phyloP scores from a whole-genome alignment of 2,797 vertebrate species.

The Leptatherina wallacei region DNA sequence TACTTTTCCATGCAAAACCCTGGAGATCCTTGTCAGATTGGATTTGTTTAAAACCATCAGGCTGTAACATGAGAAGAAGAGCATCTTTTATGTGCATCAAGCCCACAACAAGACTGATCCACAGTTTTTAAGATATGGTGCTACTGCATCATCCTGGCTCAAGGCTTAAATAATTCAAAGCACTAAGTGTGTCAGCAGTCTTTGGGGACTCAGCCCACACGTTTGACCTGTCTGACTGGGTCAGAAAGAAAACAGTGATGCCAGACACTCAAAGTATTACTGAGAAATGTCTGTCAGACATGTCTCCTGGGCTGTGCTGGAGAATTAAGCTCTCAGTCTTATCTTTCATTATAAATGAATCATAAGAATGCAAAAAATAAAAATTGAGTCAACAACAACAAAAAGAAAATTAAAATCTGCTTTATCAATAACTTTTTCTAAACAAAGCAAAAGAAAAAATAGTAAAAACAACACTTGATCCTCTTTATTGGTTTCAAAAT shows the following conservation, averaged over 20 bases:
- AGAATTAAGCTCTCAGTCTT: background rate
- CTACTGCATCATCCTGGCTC: conserved; percentile 47
- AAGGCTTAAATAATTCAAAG: conserved; percentile 74
- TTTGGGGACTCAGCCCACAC: conserved; percentile 43
- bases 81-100: conserved; percentile 55
- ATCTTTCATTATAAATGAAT: background rate
- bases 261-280: conserved; percentile 19
- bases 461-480: too few relatives aligned
- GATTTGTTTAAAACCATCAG: conserved; percentile 70
- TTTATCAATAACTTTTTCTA: too few relatives aligned
- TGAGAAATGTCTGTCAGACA: conserved; percentile 24
- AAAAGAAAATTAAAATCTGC: background rate
- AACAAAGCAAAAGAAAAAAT: too few relatives aligned
- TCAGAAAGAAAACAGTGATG: conserved; percentile 32
- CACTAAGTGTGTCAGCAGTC: conserved; percentile 67
- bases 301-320: background rate
- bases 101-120: conserved; percentile 58
- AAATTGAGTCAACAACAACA: too few relatives aligned
- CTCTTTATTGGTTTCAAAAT: too few relatives aligned
- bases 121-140: conserved; percentile 55
- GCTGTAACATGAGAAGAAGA: conserved; percentile 65
- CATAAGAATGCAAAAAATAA: background rate
- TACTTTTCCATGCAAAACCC: conserved; percentile 47
- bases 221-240: conserved; percentile 58
- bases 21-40: conserved; percentile 70